A percentile compares a stretch with the other conserved stretches of the same genome.
phyloP scores from a whole-genome alignment of 2,888 invertebrate species.

The Heteromyza rotundicornis region DNA sequence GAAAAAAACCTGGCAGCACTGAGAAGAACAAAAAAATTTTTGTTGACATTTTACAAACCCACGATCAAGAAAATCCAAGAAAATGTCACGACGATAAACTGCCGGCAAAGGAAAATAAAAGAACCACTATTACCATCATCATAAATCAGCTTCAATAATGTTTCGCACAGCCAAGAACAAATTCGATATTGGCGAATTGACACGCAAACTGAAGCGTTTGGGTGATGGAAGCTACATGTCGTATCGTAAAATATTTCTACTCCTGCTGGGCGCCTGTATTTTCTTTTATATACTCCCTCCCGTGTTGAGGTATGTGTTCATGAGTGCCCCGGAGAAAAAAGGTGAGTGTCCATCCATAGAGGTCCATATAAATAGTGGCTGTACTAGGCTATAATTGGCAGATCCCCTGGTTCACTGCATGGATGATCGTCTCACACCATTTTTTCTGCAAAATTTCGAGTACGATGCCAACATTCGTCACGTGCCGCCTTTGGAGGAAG shows the following conservation, averaged over 20 bases:
- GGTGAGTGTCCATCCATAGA: conserved; percentile 45
- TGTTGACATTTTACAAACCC: too few relatives aligned
- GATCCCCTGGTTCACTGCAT: conserved; percentile 70
- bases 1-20: too few relatives aligned
- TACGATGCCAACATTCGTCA: conserved; percentile 74
- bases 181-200: conserved; percentile 56
- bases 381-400: background rate
- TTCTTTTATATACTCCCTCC: conserved; percentile 72
- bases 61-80: background rate
- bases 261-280: conserved; percentile 66
- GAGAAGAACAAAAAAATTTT: too few relatives aligned
- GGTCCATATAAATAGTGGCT: background rate
- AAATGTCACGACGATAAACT: background rate
- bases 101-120: background rate
- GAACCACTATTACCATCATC: too few relatives aligned
- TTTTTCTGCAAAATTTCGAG: conserved; percentile 68
- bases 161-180: conserved; percentile 59
- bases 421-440: conserved; percentile 69
- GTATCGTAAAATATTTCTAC: conserved; percentile 58
- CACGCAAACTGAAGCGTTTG: conserved; percentile 54
- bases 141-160: too few relatives aligned
- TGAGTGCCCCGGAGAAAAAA: conserved; percentile 62
- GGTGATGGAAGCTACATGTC: conserved; percentile 57
- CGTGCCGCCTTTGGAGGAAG: conserved; percentile 65
- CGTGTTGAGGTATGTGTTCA: conserved; percentile 70